phyloP scores from a whole-genome alignment of 2,797 vertebrate species.

The Tauraco hartlaubi region DNA sequence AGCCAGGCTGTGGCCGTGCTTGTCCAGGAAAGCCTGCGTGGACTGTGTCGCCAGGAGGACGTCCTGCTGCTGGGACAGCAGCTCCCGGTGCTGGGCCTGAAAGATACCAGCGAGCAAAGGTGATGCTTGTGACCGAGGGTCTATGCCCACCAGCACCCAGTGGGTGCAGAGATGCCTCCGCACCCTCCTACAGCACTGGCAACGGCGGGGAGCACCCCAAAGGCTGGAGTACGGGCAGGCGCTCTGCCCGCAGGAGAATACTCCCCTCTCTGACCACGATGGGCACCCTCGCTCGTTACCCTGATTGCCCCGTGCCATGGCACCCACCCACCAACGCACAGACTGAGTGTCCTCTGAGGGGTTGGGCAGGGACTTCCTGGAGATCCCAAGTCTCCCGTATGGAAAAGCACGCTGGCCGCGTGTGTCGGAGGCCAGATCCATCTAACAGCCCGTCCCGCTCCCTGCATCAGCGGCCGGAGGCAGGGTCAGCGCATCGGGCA shows the following conservation, averaged over 20 bases:
- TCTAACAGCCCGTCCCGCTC: background rate
- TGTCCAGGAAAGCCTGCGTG: constrained; percentile 89
- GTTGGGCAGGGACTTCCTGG: background rate
- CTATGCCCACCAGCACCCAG: rapidly evolving
- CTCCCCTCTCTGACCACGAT: rapidly evolving
- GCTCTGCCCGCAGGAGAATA: background rate
- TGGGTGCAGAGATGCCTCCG: rapidly evolving
- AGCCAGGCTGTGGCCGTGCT: constrained; percentile 85
- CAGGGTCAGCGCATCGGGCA: rapidly evolving
- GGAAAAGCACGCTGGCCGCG: rapidly evolving
- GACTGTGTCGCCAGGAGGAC: constrained; percentile 90
- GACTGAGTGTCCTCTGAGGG: background rate
- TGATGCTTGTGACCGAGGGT: background rate
- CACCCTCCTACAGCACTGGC: background rate
- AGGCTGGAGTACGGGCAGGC: background rate
- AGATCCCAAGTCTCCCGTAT: background rate
- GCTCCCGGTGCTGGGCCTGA: constrained; percentile 89
- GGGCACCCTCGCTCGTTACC: background rate
- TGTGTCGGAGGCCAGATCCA: background rate
- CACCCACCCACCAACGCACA: background rate
- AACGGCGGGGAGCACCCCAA: background rate
- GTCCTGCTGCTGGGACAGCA: constrained; percentile 92
- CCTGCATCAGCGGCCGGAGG: rapidly evolving
- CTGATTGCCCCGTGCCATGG: rapidly evolving
- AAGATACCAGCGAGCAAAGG: rapidly evolving